Percentiles rank a stretch among this genome's conserved stretches.
Conservation (phyloP, 2,797 vertebrate genomes). For the Paratrypauchen microcephalus region DNA sequence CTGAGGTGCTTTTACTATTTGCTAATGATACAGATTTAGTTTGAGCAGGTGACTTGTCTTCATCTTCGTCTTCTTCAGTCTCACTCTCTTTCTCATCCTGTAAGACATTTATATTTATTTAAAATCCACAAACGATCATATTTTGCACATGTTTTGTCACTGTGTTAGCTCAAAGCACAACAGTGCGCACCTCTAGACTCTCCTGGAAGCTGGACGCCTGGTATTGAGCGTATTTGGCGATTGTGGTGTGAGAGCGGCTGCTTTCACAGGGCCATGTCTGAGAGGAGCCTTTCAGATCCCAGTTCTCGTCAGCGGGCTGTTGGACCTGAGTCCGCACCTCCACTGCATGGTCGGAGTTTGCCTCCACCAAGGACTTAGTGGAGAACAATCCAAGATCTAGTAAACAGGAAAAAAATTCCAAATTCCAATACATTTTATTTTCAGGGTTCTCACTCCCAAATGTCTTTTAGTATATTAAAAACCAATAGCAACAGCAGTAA, state of each 20-base stretch:
- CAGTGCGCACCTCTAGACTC: constrained; percentile 84
- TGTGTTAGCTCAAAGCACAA: constrained; percentile 28
- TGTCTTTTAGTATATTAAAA: background rate
- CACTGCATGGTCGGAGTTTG: constrained; percentile 87
- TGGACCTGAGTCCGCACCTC: constrained; percentile 93
- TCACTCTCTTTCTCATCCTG: constrained; percentile 94
- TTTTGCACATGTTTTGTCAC: background rate
- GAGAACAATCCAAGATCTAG: constrained; percentile 90
- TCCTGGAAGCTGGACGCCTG: constrained; percentile 94
- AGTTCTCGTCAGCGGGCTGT: constrained; percentile 93
- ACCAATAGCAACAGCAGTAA: background rate
- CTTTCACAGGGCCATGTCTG: constrained; percentile 94
- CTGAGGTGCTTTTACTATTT: constrained; percentile 40
- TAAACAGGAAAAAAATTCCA: constrained; percentile 8
- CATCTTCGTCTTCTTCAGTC: constrained; percentile 79
- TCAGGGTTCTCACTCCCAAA: background rate
- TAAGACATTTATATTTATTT: constrained; percentile 56
- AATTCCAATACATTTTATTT: background rate
- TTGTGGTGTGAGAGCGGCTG: constrained; percentile 92
- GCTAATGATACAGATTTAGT: constrained; percentile 44
- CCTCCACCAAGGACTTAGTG: constrained; percentile 91
- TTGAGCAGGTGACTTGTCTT: constrained; percentile 59
- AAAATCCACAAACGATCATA: constrained; percentile 18
- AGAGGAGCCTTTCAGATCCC: constrained; percentile 80
- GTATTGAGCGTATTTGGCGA: constrained; percentile 92